Evolutionary conservation across 2,888 invertebrate species (phyloP).

Genomic region (Drosophila mettleri): DNA sequence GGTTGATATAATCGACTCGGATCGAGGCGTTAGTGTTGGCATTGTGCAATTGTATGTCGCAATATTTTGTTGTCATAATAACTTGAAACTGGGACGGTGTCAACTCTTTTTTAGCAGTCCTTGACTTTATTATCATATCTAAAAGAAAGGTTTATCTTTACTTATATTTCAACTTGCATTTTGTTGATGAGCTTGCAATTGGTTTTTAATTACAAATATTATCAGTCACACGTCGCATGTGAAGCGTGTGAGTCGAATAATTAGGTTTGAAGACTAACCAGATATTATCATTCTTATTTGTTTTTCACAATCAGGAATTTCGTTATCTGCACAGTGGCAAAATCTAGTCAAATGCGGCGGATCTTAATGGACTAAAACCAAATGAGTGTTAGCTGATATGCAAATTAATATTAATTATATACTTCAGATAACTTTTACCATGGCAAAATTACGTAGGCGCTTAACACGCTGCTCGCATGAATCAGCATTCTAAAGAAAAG

Average conservation of each 20-base stretch:
- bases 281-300: background rate
- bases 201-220: slow-evolving; percentile 64
- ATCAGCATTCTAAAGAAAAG: slow-evolving; percentile 1
- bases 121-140: background rate
- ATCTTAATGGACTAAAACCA: background rate
- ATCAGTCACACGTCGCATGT: slow-evolving; percentile 16
- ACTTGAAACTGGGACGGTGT: slow-evolving; percentile 4
- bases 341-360: background rate
- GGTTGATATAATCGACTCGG: background rate
- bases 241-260: background rate
- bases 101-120: background rate
- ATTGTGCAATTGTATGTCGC: slow-evolving; percentile 39
- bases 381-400: slow-evolving; percentile 3
- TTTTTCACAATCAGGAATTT: background rate
- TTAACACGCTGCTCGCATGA: background rate
- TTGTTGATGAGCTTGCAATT: slow-evolving; percentile 46
- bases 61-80: slow-evolving; percentile 51
- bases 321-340: slow-evolving; percentile 13
- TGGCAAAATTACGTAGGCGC: background rate
- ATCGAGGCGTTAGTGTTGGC: background rate
- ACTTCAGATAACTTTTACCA: background rate
- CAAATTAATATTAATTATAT: background rate
- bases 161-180: slow-evolving; percentile 5
- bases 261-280: background rate
- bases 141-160: background rate